Percentiles rank a stretch among this genome's conserved stretches.
Evolutionary conservation across 2,113 vertebrate species (phyloP).

Genomic region (Lichenostomus cassidix): DNA sequence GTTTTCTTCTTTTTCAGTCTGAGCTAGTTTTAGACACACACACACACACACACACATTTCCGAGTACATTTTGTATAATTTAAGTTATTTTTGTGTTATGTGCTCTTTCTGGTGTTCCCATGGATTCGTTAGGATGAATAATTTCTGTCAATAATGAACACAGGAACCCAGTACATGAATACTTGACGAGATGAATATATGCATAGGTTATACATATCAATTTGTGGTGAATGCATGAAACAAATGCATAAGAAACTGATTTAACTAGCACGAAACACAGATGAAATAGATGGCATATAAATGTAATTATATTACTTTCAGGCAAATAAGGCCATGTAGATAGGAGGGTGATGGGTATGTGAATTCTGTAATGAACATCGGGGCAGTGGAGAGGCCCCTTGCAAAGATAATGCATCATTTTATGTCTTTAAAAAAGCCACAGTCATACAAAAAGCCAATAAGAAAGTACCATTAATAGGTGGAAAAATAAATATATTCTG

Average conservation of each 20-base stretch:
- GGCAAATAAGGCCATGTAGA: not conserved
- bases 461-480: not conserved
- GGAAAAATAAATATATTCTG: constrained; percentile 13
- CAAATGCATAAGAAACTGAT: constrained; percentile 59
- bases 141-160: constrained; percentile 70
- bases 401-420: not conserved
- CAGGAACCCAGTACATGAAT: constrained; percentile 63
- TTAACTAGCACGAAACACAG: constrained; percentile 39
- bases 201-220: constrained; percentile 64
- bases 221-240: constrained; percentile 63
- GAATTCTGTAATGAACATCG: constrained; percentile 32
- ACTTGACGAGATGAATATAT: constrained; percentile 72
- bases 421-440: not conserved
- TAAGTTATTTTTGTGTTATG: constrained; percentile 55
- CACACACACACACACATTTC: not conserved
- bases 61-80: constrained; percentile 51
- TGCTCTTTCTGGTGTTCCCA: constrained; percentile 47
- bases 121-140: constrained; percentile 65
- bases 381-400: not conserved
- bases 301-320: constrained; percentile 48
- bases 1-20: not conserved
- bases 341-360: not conserved
- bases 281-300: constrained; percentile 51
- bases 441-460: not conserved
- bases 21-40: not conserved